A percentile compares a stretch with the other conserved stretches of the same genome.
Evolutionary conservation across 2,797 vertebrate genomes (phyloP).

Genomic region (Fistularia commersonii): DNA sequence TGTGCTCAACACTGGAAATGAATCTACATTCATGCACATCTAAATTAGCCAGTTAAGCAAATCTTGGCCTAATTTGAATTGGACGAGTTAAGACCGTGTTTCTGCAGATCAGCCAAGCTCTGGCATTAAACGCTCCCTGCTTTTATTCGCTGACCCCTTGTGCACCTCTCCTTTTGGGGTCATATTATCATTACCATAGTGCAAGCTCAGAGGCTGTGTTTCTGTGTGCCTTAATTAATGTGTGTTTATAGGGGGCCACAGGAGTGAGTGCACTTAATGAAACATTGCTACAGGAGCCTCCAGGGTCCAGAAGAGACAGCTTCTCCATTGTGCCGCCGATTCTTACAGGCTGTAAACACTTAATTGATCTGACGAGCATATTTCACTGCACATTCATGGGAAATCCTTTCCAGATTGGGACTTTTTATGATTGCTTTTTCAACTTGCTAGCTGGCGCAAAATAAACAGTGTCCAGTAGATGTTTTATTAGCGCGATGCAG

Average conservation of each 20-base stretch:
- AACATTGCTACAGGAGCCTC: conserved; percentile 93
- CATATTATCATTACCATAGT: conserved; percentile 99
- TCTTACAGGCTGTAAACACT: conserved; percentile 96
- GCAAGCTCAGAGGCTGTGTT: conserved; percentile 97
- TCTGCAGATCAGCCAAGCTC: conserved; percentile 92
- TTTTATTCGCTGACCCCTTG: conserved; percentile 96
- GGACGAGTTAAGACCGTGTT: conserved; percentile 91
- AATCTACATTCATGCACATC: conserved; percentile 95
- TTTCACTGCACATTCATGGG: conserved; percentile 66
- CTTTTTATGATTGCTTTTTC: conserved; percentile 65
- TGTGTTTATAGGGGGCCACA: conserved; percentile 97
- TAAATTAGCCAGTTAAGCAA: conserved; percentile 98
- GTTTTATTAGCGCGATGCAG: conserved; percentile 51
- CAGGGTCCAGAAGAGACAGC: conserved; percentile 91
- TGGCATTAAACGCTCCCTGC: conserved; percentile 92
- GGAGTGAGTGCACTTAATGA: conserved; percentile 97
- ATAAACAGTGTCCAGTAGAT: conserved; percentile 35
- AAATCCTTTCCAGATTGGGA: conserved; percentile 63
- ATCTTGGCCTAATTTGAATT: conserved; percentile 96
- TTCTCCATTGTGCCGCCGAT: conserved; percentile 91
- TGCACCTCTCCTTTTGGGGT: conserved; percentile 92
- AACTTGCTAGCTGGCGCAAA: conserved; percentile 60
- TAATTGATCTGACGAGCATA: conserved; percentile 97
- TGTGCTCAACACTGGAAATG: conserved; percentile 81
- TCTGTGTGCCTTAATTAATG: conserved; percentile 99